Base-by-base conservation (phyloP, 2,797 vertebrate species). In the Danionella dracula region DNA sequence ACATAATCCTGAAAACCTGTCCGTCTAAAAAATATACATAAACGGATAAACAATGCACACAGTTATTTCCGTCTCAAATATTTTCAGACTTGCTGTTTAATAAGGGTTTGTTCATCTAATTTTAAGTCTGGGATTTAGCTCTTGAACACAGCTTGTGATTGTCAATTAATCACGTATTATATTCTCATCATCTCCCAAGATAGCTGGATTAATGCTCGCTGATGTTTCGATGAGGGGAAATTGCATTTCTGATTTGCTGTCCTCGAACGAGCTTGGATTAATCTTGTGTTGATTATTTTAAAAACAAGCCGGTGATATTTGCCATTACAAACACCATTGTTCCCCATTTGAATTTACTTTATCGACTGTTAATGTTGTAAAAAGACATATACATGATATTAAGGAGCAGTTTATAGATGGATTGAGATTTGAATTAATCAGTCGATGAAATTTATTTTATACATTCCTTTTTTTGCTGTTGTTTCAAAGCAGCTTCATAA, bases 121-220 rank as follows among this genome's bases (percentile, higher is more conserved):
- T 35, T 13, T 66, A 68, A 71, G 46, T 57, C 51, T 4, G 40
- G 27, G 58, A 74, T 71, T 72, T 70, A 73, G 50, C 27, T 15
- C 27, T 64, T 61, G 53, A 53, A 72, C 61, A 63, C 49, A 21
- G 44, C 51, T 63, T 54, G 66, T 54, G 60, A 68, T 71, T 72
- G 70, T 67, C 60, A 60, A 75, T 79, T 75, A 74, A 76, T 71
- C 69, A 75, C 54, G 66, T 21, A 71, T 73, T 68, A 75, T 63
- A 58, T 64, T 71, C 68, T 66, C 63, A 60, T 68, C 69, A 27
- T 15, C 37, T 53, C 66, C 68, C 46, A 12, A 56, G 55, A 45
- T 49, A 73, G 65, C 32, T 58, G 61, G 54, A 70, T 75, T 76
- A 72, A 45, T 44, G 17, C 19, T 13, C 12, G 34, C 48, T 13